A percentile compares a stretch with the other conserved stretches of the same genome.
Conservation (phyloP, 2,797 vertebrate genomes). For the Alosa sapidissima region DNA sequence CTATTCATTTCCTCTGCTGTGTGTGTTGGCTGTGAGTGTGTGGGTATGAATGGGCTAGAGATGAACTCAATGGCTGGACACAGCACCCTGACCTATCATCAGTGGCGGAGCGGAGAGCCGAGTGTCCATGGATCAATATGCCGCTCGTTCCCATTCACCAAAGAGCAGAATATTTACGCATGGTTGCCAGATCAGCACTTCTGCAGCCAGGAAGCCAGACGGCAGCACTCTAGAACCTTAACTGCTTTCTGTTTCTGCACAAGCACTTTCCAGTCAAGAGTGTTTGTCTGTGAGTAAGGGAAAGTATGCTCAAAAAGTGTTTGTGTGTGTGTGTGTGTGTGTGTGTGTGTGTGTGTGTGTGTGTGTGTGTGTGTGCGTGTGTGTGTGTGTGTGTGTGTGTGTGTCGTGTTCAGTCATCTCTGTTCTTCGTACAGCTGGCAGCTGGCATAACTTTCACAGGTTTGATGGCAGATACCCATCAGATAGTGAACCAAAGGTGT, state of each 20-base stretch:
- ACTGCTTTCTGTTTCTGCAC: not conserved
- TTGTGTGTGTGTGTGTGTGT: not conserved
- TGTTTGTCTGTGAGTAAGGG: not conserved
- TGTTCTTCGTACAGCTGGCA: too few relatives aligned
- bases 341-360: too few relatives aligned
- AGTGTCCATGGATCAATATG: not conserved
- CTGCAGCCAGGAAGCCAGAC: not conserved
- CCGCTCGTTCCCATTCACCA: not conserved
- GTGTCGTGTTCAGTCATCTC: too few relatives aligned
- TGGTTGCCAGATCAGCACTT: not conserved
- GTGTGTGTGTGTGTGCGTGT: not conserved
- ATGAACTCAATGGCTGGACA: not conserved
- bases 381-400: too few relatives aligned
- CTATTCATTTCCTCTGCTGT: not conserved
- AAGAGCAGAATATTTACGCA: not conserved
- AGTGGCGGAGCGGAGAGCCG: not conserved
- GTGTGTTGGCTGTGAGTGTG: not conserved
- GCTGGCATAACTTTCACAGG: too few relatives aligned
- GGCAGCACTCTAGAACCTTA: not conserved
- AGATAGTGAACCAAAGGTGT: too few relatives aligned
- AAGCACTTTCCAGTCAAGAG: not conserved
- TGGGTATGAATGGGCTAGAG: not conserved
- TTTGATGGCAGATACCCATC: too few relatives aligned
- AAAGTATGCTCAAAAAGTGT: too few relatives aligned
- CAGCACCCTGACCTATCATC: not conserved